phyloP scores from a whole-genome alignment of 2,888 invertebrate genomes.

The Stenoptilia bipunctidactyla region DNA sequence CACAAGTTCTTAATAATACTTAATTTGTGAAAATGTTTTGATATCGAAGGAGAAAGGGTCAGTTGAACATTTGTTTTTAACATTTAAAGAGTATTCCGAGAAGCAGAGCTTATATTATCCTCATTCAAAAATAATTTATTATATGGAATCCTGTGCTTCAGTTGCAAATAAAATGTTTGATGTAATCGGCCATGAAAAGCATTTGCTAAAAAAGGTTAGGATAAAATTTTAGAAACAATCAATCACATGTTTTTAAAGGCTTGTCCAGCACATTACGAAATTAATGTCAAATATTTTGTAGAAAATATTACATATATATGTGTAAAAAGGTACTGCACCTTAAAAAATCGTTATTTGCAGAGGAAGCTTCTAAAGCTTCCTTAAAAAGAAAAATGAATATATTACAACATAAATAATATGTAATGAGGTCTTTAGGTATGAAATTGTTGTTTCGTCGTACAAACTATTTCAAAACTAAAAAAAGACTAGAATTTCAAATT shows the following conservation, averaged over 20 bases:
- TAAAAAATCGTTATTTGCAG: neutral
- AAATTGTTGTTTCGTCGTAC: too few relatives aligned
- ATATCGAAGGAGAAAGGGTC: neutral
- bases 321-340: neutral
- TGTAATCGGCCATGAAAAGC: neutral
- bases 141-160: neutral
- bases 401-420: slow-evolving; percentile 1
- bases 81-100: neutral
- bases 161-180: neutral
- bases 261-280: neutral
- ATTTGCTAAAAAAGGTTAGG: neutral
- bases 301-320: neutral
- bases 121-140: too few relatives aligned
- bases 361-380: neutral
- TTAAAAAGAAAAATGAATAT: neutral
- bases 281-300: neutral
- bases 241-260: neutral
- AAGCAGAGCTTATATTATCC: neutral
- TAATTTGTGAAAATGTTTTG: neutral
- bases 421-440: too few relatives aligned
- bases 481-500: too few relatives aligned
- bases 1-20: too few relatives aligned
- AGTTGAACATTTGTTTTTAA: neutral
- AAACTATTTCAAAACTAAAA: too few relatives aligned
- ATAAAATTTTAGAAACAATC: neutral